A percentile compares a stretch with the other conserved stretches of the same genome.
phyloP scores from a whole-genome alignment of 1,140 invertebrate genomes.

The Metopolophium dirhodum region DNA sequence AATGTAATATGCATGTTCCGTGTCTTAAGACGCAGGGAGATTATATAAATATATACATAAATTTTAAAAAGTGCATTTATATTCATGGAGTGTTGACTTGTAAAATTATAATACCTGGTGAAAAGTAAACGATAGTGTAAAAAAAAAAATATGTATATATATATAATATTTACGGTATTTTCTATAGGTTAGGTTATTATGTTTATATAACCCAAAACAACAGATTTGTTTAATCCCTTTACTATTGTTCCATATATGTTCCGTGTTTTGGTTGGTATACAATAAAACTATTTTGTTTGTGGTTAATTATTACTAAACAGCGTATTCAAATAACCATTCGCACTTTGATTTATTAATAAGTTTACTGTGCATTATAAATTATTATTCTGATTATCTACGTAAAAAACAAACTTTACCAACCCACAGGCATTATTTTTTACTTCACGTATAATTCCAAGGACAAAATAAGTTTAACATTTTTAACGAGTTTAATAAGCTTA shows the following conservation, averaged over 20 bases:
- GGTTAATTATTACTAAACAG: background rate
- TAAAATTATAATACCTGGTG: background rate
- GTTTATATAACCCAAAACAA: background rate
- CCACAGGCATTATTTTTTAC: background rate
- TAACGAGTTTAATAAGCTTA: background rate
- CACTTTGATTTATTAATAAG: background rate
- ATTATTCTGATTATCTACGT: background rate
- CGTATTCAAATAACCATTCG: background rate
- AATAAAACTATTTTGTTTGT: background rate
- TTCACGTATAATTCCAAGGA: background rate
- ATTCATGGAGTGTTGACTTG: background rate
- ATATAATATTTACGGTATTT: background rate
- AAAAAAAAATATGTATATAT: background rate
- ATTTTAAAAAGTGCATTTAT: background rate
- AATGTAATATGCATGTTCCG: background rate
- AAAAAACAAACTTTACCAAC: background rate
- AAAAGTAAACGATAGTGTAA: background rate
- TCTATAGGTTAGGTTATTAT: background rate
- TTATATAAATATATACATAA: background rate
- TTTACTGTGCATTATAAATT: background rate
- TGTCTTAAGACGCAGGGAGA: background rate
- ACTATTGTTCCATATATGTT: no score
- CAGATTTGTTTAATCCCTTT: background rate
- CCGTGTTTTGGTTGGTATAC: background rate
- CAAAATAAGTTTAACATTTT: background rate